Evolutionary conservation across 2,888 invertebrate genomes (phyloP), one percentile per base, ranked within the genome.

Genomic region (Melanotus villosus): DNA sequence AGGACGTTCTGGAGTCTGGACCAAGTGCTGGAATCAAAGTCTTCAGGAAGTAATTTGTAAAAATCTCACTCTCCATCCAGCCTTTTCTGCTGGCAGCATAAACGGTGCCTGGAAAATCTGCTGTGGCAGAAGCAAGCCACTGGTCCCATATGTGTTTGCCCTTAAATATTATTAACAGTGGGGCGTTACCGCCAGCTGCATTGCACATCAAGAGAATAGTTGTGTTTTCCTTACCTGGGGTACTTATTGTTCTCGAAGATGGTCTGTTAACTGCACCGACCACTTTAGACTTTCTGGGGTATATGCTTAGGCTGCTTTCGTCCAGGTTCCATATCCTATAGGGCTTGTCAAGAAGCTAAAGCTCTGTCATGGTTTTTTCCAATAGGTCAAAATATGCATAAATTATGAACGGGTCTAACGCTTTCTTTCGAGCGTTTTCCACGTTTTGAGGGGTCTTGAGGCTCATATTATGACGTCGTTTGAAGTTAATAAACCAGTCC

Each of bases 401-500:
- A n/a, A n/a, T n/a, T n/a, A n/a, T n/a, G n/a, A n/a, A n/a, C n/a
- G n/a, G n/a, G n/a, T 32, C 52, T 14, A 52, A 30, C n/a, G 32
- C 26, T 52, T 52, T 14, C 12, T 36, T 36, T 5, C 21, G 3
- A 2, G 36, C 6, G 10, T 36, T 7, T 34, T 18, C 75, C 4
- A 76, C 74, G 36, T 63, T 56, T 68, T 77, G 73, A 14, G 74
- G 72, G 56, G 70, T 74, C 70, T 78, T 77, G 26, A n/a, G n/a
- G n/a, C n/a, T n/a, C n/a, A n/a, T n/a, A n/a, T n/a, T n/a, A n/a
- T n/a, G n/a, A n/a, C n/a, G n/a, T n/a, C n/a, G n/a, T n/a, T n/a
- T n/a, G n/a, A n/a, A n/a, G n/a, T n/a, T n/a, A n/a, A n/a, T n/a
- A n/a, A n/a, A n/a, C n/a, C n/a, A n/a, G n/a, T n/a, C n/a, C n/a